Base-by-base conservation (phyloP, 1,140 invertebrate genomes). In the Penaeus vannamei region DNA sequence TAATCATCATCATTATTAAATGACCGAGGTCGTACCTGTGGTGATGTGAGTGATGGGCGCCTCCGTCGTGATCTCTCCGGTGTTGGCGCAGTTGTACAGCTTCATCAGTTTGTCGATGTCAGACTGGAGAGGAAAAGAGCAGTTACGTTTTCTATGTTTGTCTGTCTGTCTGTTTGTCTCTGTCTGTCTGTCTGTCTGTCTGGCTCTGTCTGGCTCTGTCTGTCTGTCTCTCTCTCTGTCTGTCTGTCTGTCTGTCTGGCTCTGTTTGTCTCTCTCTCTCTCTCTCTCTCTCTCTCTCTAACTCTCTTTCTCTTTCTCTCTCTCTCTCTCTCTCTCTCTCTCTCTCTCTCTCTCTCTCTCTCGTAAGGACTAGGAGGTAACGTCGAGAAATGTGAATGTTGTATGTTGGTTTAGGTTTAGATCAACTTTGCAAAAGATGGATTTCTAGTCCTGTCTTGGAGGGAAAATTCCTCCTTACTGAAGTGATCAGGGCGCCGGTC, bases 21-120 rank as follows among this genome's bases (percentile, higher is more conserved):
- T 36, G 36, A 5, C 36, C 1, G 5, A 36, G 5, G 36, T 19
- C 23, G 42, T 59, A 61, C 36, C 32, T 29, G 46, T 60, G 22
- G 53, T n/a, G n/a, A 46, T 80, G 22, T 79, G 26, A 14, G 80
- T 17, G 42, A 29, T 26, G 23, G 66, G 59, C 1, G 64, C 69
- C 0, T 64, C 87, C 20, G 64, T 42, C 20, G 64, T 42, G 22
- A 36, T 76, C 10, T 17, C 60, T 42, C 29, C 82, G 29, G 82
- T 84, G 14, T 80, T 85, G 66, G 83, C 84, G 59, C 93, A 94
- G 79, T 93, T 92, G 91, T 94, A 94, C 10, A 94, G 91, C 72
- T 92, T 93, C 86, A 94, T 93, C 53, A 94, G 92, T 88, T 95
- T 94, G 14, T 91, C 80, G 20, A 94, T 91, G 91, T 94, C 94